phyloP scores from a whole-genome alignment of 1,140 invertebrate genomes.

The Pogonus chalceus region DNA sequence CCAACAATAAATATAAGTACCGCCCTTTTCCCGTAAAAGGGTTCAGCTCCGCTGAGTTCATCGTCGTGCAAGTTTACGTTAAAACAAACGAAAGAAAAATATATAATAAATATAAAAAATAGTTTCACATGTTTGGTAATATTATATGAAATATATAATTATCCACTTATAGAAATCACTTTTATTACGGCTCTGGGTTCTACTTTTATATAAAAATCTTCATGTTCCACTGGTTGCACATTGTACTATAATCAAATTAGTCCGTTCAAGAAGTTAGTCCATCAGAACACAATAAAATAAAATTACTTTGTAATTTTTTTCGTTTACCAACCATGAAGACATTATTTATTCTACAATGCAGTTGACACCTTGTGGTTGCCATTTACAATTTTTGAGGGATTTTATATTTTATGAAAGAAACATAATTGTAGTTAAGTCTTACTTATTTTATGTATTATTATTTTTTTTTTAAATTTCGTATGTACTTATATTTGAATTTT shows the following conservation, averaged over 20 bases:
- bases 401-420: too few species aligned
- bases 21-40: too few species aligned
- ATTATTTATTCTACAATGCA: background rate
- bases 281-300: slow-evolving; percentile 1
- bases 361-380: background rate
- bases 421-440: too few species aligned
- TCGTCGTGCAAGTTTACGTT: too few species aligned
- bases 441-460: too few species aligned
- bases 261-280: background rate
- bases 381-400: too few species aligned
- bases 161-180: background rate
- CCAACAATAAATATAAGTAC: too few species aligned
- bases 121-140: background rate
- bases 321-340: background rate
- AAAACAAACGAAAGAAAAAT: too few species aligned
- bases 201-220: background rate
- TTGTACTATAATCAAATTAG: slow-evolving; percentile 1
- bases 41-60: too few species aligned
- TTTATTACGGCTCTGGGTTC: background rate
- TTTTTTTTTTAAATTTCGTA: too few species aligned
- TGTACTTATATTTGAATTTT: too few species aligned
- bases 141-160: slow-evolving; percentile 2
- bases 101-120: background rate
- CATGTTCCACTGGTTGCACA: background rate
- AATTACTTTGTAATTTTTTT: background rate